phyloP scores from a whole-genome alignment of 2,797 vertebrate genomes.

The Sardinella longiceps region DNA sequence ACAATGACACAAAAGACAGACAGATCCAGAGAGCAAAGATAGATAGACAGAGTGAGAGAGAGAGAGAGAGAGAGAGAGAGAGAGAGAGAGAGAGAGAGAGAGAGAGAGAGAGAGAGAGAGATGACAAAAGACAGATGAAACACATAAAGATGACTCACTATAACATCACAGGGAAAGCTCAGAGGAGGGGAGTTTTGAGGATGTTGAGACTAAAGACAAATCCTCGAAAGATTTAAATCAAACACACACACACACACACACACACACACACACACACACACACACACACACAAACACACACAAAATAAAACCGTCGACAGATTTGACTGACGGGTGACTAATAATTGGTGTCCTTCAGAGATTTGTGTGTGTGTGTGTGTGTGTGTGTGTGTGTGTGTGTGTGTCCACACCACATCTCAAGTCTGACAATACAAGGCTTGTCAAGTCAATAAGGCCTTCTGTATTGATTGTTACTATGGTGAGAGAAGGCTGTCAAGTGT shows the following conservation, averaged over 20 bases:
- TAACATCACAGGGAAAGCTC: neutral
- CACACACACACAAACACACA: no score
- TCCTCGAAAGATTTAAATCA: no score
- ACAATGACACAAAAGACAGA: neutral
- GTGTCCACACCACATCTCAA: no score
- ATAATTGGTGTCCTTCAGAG: neutral
- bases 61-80: slow-evolving; percentile 25
- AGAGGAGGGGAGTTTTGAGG: neutral
- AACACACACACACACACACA: no score
- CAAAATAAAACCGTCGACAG: neutral
- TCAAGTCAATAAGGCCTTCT: no score
- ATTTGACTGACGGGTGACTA: neutral
- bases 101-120: neutral
- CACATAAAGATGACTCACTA: neutral
- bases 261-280: no score
- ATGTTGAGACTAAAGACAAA: no score
- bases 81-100: slow-evolving; percentile 7
- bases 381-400: no score
- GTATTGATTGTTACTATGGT: no score
- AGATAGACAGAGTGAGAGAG: neutral
- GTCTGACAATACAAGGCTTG: no score
- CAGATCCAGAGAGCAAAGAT: neutral
- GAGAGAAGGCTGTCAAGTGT: no score
- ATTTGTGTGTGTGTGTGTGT: no score
- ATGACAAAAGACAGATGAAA: neutral